Percentiles rank a stretch among this genome's conserved stretches.
phyloP scores from a whole-genome alignment of 2,797 vertebrate genomes.

The Enteromius paludinosus region DNA sequence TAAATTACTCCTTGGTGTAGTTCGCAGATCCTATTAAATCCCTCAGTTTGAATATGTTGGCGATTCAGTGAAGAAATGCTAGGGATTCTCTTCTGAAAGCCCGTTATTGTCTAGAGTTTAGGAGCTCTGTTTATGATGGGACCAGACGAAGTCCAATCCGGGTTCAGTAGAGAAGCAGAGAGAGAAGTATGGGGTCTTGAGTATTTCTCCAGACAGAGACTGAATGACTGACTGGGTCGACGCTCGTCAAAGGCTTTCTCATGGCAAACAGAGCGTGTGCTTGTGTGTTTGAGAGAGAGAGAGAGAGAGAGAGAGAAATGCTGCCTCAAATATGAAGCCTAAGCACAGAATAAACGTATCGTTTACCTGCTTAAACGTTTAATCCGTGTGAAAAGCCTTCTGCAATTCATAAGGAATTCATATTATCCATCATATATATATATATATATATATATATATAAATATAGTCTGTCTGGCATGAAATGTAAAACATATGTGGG shows the following conservation, averaged over 20 bases:
- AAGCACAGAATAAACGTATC: background rate
- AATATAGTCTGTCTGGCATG: background rate
- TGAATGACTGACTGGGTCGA: slow-evolving; percentile 51
- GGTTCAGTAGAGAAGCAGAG: background rate
- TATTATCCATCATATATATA: background rate
- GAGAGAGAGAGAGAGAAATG: background rate
- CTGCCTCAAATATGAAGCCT: background rate
- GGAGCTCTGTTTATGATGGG: slow-evolving; percentile 51
- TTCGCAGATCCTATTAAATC: background rate
- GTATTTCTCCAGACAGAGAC: slow-evolving; percentile 64
- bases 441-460: too few relatives aligned
- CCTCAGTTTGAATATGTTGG: background rate
- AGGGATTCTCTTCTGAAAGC: background rate
- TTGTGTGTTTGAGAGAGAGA: background rate
- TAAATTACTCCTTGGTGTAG: slow-evolving; percentile 3
- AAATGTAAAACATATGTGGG: background rate
- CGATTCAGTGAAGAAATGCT: background rate
- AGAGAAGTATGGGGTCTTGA: slow-evolving; percentile 51
- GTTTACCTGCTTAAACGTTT: background rate
- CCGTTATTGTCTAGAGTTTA: slow-evolving; percentile 25
- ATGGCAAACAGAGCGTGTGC: background rate
- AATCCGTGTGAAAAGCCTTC: background rate
- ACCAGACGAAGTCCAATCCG: slow-evolving; percentile 37
- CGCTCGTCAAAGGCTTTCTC: slow-evolving; percentile 45
- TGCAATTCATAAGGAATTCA: background rate